phyloP scores from a whole-genome alignment of 1,140 invertebrate species.

The Bombus pascuorum region DNA sequence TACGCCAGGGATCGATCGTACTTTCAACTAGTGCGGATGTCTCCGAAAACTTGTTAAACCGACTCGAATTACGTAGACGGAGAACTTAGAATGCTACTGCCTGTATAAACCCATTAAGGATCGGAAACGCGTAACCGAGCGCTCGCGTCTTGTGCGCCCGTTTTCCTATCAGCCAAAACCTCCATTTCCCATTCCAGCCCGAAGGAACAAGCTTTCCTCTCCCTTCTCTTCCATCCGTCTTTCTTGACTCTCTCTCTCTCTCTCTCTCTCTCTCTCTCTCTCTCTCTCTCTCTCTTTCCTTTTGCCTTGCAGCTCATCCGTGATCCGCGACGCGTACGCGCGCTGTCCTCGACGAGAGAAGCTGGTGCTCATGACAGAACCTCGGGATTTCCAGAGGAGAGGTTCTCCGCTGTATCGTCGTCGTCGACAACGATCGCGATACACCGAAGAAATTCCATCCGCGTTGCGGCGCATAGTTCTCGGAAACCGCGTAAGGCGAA shows the following conservation, averaged over 20 bases:
- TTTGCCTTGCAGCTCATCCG: not conserved
- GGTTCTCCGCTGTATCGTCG: not conserved
- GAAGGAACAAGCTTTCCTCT: constrained; percentile 4
- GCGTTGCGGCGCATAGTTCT: constrained; percentile 23
- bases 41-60: constrained; percentile 38
- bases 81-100: constrained; percentile 24
- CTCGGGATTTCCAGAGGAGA: not conserved
- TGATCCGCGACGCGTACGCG: not conserved
- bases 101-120: constrained; percentile 61
- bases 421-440: constrained; percentile 6
- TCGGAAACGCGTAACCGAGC: constrained; percentile 49
- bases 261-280: not conserved
- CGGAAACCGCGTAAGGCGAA: constrained; percentile 8
- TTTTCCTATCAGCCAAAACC: not conserved
- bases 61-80: constrained; percentile 31
- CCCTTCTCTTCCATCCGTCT: not conserved
- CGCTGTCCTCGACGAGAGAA: no score
- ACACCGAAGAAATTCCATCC: constrained; percentile 31
- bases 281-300: no score
- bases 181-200: constrained; percentile 10
- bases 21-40: not conserved
- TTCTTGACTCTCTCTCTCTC: not conserved
- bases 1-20: not conserved
- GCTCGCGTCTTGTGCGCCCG: constrained; percentile 6
- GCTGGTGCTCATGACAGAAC: not conserved